Percentiles rank a stretch among this genome's conserved stretches.
Evolutionary conservation across 2,888 invertebrate genomes (phyloP).

Genomic region (Catotricha subobsoleta): DNA sequence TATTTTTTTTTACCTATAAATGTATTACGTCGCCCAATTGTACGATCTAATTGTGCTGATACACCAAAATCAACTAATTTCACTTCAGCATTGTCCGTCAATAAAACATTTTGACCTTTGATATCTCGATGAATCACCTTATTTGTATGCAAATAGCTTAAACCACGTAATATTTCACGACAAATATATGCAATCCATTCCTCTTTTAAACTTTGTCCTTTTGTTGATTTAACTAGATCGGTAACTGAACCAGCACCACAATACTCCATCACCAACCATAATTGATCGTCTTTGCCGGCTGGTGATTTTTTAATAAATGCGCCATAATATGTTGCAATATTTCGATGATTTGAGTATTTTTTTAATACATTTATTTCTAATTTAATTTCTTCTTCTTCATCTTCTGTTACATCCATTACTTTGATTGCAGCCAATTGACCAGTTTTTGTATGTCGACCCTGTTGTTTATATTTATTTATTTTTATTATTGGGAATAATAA

Average conservation of each 20-base stretch:
- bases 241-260: conserved; percentile 99
- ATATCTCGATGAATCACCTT: conserved; percentile 99
- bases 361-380: conserved; percentile 99
- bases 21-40: conserved; percentile 95
- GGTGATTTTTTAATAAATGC: conserved; percentile 99
- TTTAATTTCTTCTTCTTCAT: conserved; percentile 99
- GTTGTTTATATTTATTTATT: neutral
- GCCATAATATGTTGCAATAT: conserved; percentile 99
- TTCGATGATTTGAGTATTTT: conserved; percentile 96
- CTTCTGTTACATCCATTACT: conserved; percentile 99
- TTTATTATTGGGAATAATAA: conserved; percentile 4
- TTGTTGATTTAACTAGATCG: conserved; percentile 97
- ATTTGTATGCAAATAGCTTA: conserved; percentile 94
- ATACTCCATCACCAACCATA: conserved; percentile 99
- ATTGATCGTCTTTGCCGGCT: conserved; percentile 96
- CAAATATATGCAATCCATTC: conserved; percentile 99
- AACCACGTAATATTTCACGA: conserved; percentile 84
- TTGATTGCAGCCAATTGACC: conserved; percentile 99
- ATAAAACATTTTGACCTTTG: conserved; percentile 96
- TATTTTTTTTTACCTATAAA: conserved; percentile 48
- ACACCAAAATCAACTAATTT: conserved; percentile 99
- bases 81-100: conserved; percentile 99
- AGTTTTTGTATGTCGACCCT: conserved; percentile 99
- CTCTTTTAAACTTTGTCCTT: conserved; percentile 94
- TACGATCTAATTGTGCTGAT: conserved; percentile 95